A percentile compares a stretch with the other conserved stretches of the same genome.
Conservation (phyloP, 2,797 vertebrate genomes). For the Varecia variegata region DNA sequence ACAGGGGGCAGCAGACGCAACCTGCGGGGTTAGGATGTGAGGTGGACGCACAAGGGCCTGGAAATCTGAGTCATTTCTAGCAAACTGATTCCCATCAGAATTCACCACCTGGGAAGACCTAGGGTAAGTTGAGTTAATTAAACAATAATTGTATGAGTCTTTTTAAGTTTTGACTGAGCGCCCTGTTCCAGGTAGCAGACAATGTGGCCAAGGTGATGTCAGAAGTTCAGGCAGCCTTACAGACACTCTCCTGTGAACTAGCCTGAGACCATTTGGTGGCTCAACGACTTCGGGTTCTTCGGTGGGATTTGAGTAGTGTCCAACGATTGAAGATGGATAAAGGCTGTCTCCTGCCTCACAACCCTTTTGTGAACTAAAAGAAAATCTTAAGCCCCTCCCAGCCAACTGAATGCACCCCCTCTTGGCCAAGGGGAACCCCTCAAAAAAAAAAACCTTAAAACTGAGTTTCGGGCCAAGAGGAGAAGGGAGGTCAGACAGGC, state of each 20-base stretch:
- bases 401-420: neutral
- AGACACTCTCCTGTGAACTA: neutral
- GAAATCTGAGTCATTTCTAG: neutral
- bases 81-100: neutral
- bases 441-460: neutral
- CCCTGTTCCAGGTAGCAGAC: neutral
- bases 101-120: neutral
- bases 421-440: neutral
- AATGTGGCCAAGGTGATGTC: neutral
- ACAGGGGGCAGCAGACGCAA: neutral
- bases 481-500: too few species aligned
- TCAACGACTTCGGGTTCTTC: neutral
- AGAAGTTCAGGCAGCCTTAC: neutral
- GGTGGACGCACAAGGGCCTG: neutral
- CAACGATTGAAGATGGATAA: neutral
- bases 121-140: neutral
- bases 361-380: neutral
- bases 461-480: neutral
- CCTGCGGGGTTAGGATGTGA: neutral
- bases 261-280: neutral
- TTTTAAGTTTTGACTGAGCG: neutral
- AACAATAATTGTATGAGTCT: neutral
- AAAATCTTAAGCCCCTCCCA: neutral
- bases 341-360: neutral
- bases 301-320: neutral